Base-by-base conservation (phyloP, 2,888 invertebrate genomes). In the Drosophila macrospina region DNA sequence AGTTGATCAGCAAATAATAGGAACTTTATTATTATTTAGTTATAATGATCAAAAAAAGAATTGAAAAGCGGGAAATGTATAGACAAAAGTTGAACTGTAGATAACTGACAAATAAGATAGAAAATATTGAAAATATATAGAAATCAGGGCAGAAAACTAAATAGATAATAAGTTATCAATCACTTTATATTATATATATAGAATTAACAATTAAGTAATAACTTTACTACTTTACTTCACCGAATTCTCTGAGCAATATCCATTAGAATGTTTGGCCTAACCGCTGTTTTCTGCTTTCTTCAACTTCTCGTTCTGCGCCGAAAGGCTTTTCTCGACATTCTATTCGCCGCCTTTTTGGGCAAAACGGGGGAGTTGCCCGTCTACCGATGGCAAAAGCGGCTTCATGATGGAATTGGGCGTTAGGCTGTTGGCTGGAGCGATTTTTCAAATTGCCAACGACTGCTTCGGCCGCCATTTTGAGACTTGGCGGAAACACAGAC, bases 391-490 rank as follows among this genome's bases (percentile, higher is more conserved):
- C 74, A 57, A 78, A 81, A 69, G 64, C 59, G 66, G 63, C 73
- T 32, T 20, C 54, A 54, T 48, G 63, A 34, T 69, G 61, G 54
- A 41, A 52, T 52, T 52, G 60, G 48, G 42, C 39, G 24, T 32
- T 37, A 28, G 52, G 30, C 6, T 26, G 36, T 30, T 8, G 44
- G 48, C 52, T 72, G 37, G 74, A 77, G 68, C 72, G 70, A 81
- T 74, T 78, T 88, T 88, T 73, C 84, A 88, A 86, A 80, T 77
- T 63, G 76, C 63, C 77, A 67, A 74, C 76, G 78, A 78, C 75
- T 67, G 68, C 63, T 32, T 48, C 56, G 52, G 84, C 78, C 87
- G 88, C 85, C 88, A 85, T 85, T 87, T 85, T 87, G 86, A 72
- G 86, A 85, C 88, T 83, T 87, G 83, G 86, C 73, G 87, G 83